Conservation (phyloP, 2,113 vertebrate species). For the Bucco capensis region DNA sequence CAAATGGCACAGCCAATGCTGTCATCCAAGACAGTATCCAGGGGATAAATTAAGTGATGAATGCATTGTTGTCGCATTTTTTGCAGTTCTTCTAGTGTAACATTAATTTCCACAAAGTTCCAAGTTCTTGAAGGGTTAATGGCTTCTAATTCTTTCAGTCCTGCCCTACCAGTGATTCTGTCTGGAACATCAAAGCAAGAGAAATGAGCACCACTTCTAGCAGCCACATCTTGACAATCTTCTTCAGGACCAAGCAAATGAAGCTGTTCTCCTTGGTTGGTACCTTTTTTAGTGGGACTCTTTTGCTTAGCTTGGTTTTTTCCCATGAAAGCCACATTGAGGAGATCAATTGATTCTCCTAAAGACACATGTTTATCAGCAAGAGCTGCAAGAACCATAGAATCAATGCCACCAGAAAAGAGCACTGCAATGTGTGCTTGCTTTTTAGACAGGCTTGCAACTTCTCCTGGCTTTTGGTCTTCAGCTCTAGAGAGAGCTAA, state of each 20-base stretch:
- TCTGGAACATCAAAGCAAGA: constrained; percentile 83
- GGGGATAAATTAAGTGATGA: constrained; percentile 81
- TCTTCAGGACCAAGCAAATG: neutral
- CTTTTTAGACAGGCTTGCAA: neutral
- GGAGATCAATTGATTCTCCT: constrained; percentile 87
- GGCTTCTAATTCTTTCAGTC: constrained; percentile 80
- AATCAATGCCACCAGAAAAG: constrained; percentile 95
- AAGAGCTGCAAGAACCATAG: constrained; percentile 86
- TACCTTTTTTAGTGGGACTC: constrained; percentile 15
- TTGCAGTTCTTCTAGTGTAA: constrained; percentile 84
- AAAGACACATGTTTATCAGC: constrained; percentile 84
- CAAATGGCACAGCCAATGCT: constrained; percentile 96
- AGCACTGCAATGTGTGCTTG: constrained; percentile 81
- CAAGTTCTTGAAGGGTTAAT: constrained; percentile 82
- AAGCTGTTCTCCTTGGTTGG: neutral
- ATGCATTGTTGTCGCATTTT: constrained; percentile 74
- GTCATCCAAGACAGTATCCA: constrained; percentile 91
- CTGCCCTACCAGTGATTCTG: constrained; percentile 84
- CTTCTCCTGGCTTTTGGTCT: neutral
- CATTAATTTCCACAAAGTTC: constrained; percentile 94
- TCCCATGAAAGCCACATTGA: constrained; percentile 89
- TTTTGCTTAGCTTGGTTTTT: constrained; percentile 57
- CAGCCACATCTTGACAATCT: neutral
- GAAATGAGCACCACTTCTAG: neutral
- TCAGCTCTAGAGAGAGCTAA: constrained; percentile 64